Conservation (phyloP, 1,140 invertebrate genomes). For the Eupeodes corollae region DNA sequence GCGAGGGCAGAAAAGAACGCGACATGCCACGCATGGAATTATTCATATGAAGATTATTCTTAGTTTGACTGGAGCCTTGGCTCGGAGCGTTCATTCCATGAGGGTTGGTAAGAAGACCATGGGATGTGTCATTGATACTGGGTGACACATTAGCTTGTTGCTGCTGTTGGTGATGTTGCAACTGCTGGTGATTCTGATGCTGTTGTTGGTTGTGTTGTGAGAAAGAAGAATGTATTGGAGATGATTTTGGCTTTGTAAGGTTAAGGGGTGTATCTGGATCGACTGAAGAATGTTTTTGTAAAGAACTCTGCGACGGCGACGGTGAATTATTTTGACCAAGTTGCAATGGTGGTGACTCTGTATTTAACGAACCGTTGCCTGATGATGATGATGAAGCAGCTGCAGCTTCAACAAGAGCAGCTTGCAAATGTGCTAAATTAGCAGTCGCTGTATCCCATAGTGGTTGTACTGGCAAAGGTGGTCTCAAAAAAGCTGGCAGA, state of each 20-base stretch:
- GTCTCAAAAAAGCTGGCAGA: conserved; percentile 22
- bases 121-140: background rate
- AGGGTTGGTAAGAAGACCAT: background rate
- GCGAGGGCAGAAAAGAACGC: background rate
- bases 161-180: background rate
- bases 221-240: conserved; percentile 36
- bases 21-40: background rate
- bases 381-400: conserved; percentile 8
- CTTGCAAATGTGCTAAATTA: conserved; percentile 31
- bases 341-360: conserved; percentile 1
- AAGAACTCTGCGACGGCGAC: conserved; percentile 24
- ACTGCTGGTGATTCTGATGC: conserved; percentile 16
- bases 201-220: conserved; percentile 28
- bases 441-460: conserved; percentile 25
- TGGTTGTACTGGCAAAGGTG: conserved; percentile 18
- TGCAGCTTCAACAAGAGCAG: conserved; percentile 27
- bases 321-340: conserved; percentile 37
- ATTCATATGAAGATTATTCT: conserved; percentile 1
- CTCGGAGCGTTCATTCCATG: conserved; percentile 10
- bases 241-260: conserved; percentile 72
- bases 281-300: conserved; percentile 38
- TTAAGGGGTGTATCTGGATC: conserved; percentile 77
- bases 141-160: background rate
- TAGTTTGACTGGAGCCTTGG: conserved; percentile 10
- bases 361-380: background rate